These are phyloP conservation scores for Bombus confusus DNA, from an alignment of 1,140 invertebrate species.

Conservation along the genomic window DNA sequence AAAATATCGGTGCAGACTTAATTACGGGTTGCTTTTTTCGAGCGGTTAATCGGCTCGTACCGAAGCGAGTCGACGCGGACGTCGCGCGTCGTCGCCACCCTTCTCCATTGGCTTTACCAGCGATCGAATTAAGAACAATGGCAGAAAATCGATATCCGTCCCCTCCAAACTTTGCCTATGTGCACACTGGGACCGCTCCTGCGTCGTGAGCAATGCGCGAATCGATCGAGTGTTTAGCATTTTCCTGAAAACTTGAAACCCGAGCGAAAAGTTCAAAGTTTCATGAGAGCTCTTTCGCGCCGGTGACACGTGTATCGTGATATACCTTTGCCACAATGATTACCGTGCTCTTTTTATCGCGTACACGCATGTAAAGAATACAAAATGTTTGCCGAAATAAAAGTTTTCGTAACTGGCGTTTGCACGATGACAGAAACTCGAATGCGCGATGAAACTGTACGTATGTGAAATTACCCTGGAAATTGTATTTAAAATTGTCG, in stretches of 20 bases:
- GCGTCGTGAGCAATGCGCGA: background rate
- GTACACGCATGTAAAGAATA: too few relatives aligned
- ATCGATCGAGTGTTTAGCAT: slow-evolving; percentile 22
- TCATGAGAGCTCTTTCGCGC: background rate
- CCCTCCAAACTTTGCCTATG: background rate
- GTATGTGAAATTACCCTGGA: too few relatives aligned
- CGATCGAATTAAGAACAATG: slow-evolving; percentile 52
- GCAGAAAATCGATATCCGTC: slow-evolving; percentile 47
- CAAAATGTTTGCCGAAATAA: too few relatives aligned
- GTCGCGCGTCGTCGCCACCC: slow-evolving; percentile 4
- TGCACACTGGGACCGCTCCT: background rate
- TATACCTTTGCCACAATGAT: too few relatives aligned
- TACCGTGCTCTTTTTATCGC: too few relatives aligned
- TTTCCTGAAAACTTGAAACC: background rate
- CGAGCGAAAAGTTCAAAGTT: background rate
- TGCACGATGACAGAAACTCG: too few relatives aligned
- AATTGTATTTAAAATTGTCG: too few relatives aligned
- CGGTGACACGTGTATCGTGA: background rate
- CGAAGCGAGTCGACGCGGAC: slow-evolving; percentile 28
- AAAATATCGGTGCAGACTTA: slow-evolving; percentile 46
- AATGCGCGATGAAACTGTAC: too few relatives aligned
- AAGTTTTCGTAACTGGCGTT: too few relatives aligned
- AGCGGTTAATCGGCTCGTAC: slow-evolving; percentile 28
- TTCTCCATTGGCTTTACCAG: background rate
- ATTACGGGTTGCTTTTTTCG: slow-evolving; percentile 55